Base-by-base conservation (phyloP, 1,140 invertebrate genomes). In the Mya arenaria region DNA sequence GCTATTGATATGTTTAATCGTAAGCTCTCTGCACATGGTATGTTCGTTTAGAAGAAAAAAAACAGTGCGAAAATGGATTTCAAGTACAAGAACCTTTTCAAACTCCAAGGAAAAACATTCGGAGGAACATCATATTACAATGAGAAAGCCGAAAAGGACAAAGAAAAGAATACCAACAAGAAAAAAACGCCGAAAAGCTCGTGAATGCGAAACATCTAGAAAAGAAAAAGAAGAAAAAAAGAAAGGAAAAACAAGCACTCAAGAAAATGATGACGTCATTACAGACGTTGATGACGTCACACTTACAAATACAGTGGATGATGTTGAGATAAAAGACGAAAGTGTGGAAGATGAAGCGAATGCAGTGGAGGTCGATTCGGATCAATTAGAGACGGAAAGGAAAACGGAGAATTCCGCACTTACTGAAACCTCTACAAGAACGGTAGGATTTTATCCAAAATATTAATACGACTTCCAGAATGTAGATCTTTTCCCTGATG, bases 21-120 rank as follows among this genome's bases (percentile, higher is more conserved):
- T n/a, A n/a, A n/a, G n/a, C n/a, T n/a, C n/a, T n/a, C n/a, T n/a
- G n/a, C n/a, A n/a, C n/a, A n/a, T n/a, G n/a, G n/a, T n/a, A n/a
- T n/a, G n/a, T n/a, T n/a, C n/a, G n/a, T n/a, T n/a, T n/a, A n/a
- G n/a, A n/a, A n/a, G n/a, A n/a, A n/a, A n/a, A n/a, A n/a, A n/a
- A n/a, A n/a, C n/a, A n/a, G n/a, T n/a, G n/a, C n/a, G n/a, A 52
- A 52, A 23, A 52, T 52, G 48, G 48, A 52, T 52, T 52, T 52
- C 25, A 52, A 52, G 10, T 52, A 52, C 48, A 52, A 52, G 25
- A 52, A 23, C 48, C 17, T 52, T 23, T 52, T 52, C 8, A 52
- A 52, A 23, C 25, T n/a, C 48, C 48, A 52, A 23, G 48, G 48
- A 2, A 52, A 52, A 23, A 52, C 48, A 52, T 52, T 52, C 25